phyloP scores from a whole-genome alignment of 2,797 vertebrate species.

The Chaenodraco wilsoni region DNA sequence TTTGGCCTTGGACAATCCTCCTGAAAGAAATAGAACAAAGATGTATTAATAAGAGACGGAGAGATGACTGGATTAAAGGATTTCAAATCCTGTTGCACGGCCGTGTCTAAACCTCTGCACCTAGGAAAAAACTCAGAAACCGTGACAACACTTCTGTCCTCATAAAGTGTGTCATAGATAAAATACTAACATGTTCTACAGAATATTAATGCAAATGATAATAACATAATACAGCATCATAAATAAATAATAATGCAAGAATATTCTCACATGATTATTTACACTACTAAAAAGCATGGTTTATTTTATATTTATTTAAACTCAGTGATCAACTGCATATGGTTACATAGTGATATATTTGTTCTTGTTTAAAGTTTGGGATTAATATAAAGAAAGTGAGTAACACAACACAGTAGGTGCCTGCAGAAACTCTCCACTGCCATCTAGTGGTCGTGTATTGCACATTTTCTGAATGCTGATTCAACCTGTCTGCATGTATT shows the following conservation, averaged over 20 bases:
- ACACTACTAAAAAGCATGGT: background rate
- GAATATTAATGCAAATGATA: too few species aligned
- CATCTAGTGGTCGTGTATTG: conserved; percentile 56
- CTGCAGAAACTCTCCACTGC: conserved; percentile 28
- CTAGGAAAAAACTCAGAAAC: conserved; percentile 45
- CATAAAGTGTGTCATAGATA: conserved; percentile 47
- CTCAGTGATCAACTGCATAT: background rate
- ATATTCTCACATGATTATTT: background rate
- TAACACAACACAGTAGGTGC: background rate
- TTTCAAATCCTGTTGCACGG: conserved; percentile 50
- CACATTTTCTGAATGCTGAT: background rate
- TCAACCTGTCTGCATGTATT: background rate
- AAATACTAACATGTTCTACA: background rate
- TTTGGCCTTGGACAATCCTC: conserved; percentile 7
- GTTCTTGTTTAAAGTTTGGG: background rate
- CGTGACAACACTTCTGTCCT: conserved; percentile 30
- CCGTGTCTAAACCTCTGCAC: conserved; percentile 58
- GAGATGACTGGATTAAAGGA: conserved; percentile 75
- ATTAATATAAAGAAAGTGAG: background rate
- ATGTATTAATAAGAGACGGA: conserved; percentile 58
- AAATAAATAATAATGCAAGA: background rate
- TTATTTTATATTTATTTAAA: background rate
- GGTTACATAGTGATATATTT: background rate
- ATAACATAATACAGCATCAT: background rate
- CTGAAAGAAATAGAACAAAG: conserved; percentile 55